Evolutionary conservation across 2,113 vertebrate genomes (phyloP).

Genomic region (Gadus macrocephalus): DNA sequence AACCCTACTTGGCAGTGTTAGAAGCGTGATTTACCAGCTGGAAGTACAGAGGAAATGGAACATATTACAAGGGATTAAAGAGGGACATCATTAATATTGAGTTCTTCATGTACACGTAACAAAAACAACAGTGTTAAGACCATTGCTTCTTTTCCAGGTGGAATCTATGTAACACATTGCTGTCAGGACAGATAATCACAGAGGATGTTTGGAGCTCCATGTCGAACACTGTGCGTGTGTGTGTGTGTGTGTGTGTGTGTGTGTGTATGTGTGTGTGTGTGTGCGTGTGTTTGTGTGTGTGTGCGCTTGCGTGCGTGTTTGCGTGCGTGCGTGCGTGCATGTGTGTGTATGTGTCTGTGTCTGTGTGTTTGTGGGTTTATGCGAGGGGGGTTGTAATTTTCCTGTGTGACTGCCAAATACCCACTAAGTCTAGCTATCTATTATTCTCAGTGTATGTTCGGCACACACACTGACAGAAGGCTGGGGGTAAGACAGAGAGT

Average conservation of each 20-base stretch:
- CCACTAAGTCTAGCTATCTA: slow-evolving; percentile 47
- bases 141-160: slow-evolving; percentile 14
- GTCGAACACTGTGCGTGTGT: slow-evolving; percentile 32
- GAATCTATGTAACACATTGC: slow-evolving; percentile 37
- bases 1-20: not conserved
- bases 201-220: slow-evolving; percentile 44
- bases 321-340: not conserved
- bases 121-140: not conserved
- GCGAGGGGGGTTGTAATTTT: slow-evolving; percentile 17
- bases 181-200: slow-evolving; percentile 37
- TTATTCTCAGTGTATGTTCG: slow-evolving; percentile 27
- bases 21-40: not conserved
- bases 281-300: slow-evolving; percentile 4
- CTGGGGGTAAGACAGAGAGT: not conserved
- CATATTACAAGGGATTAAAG: not conserved
- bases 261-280: not conserved
- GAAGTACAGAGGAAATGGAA: not conserved
- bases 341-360: slow-evolving; percentile 11
- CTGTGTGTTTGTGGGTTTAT: not conserved
- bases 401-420: slow-evolving; percentile 51
- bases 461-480: not conserved
- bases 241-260: slow-evolving; percentile 6
- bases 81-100: too few species aligned
- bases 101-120: not conserved
- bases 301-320: not conserved